Percentiles rank a stretch among this genome's conserved stretches.
Conservation (phyloP, 23 tunicate genomes). For the Clavelina lepadiformis region DNA sequence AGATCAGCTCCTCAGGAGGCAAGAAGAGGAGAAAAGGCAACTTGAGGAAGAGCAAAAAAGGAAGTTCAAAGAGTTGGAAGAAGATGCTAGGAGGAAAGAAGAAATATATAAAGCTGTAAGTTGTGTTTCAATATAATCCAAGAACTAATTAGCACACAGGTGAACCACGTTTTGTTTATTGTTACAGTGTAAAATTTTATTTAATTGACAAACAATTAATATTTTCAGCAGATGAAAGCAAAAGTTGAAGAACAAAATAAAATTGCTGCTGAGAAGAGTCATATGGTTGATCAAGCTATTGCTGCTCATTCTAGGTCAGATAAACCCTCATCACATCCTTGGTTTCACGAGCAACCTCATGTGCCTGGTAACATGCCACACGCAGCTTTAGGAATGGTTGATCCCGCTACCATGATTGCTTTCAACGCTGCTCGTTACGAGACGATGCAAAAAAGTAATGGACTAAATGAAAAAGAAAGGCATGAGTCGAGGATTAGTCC, state of each 20-base stretch:
- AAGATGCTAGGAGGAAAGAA: conserved; percentile 11
- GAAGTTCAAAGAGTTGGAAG: background rate
- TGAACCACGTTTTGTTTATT: no score
- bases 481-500: no score
- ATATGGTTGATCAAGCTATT: no score
- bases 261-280: no score
- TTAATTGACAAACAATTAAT: no score
- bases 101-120: conserved; percentile 33
- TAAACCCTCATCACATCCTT: no score
- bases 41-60: background rate
- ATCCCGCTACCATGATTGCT: conserved; percentile 51
- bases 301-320: no score
- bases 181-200: no score
- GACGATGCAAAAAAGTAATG: conserved; percentile 23
- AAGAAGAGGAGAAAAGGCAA: conserved; percentile 5
- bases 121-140: background rate
- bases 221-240: no score
- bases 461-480: no score
- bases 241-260: no score
- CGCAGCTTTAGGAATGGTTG: conserved; percentile 41
- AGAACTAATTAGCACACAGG: no score
- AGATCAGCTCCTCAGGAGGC: conserved; percentile 8
- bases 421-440: conserved; percentile 24
- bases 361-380: conserved; percentile 6
- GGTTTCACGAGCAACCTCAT: background rate